phyloP scores from a whole-genome alignment of 2,113 vertebrate species.

The Psittacara wagleri region DNA sequence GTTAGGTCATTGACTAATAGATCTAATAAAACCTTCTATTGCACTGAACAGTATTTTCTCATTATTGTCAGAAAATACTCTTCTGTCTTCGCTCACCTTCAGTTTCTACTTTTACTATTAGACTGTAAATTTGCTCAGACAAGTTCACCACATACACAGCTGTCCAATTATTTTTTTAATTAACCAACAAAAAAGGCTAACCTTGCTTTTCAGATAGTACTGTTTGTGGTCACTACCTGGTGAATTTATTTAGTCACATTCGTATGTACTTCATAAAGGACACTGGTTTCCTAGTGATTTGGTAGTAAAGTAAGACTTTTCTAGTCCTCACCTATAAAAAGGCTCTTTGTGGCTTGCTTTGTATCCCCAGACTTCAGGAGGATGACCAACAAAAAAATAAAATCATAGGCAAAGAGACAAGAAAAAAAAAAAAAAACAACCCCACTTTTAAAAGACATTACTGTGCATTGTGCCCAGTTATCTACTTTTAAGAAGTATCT shows the following conservation, averaged over 20 bases:
- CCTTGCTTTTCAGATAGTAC: background rate
- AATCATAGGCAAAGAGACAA: background rate
- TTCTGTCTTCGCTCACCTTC: background rate
- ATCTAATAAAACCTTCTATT: background rate
- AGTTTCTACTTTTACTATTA: background rate
- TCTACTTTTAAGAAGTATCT: background rate
- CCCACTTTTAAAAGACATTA: background rate
- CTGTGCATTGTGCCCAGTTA: background rate
- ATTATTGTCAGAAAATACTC: background rate
- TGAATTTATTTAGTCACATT: background rate
- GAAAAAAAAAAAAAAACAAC: fast-evolving
- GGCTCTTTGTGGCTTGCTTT: background rate
- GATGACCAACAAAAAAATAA: background rate
- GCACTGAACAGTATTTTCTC: background rate
- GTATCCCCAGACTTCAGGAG: background rate
- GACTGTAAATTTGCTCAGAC: background rate
- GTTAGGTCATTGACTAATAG: background rate
- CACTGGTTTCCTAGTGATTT: background rate
- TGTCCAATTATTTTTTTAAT: background rate
- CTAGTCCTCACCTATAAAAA: background rate
- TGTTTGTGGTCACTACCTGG: background rate
- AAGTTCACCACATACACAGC: background rate
- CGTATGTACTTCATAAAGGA: background rate
- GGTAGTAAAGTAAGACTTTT: background rate
- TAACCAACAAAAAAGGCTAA: background rate